These are phyloP conservation scores for Leucopsar rothschildi DNA, from an alignment of 2,113 vertebrate genomes.

Conservation along the genomic window DNA sequence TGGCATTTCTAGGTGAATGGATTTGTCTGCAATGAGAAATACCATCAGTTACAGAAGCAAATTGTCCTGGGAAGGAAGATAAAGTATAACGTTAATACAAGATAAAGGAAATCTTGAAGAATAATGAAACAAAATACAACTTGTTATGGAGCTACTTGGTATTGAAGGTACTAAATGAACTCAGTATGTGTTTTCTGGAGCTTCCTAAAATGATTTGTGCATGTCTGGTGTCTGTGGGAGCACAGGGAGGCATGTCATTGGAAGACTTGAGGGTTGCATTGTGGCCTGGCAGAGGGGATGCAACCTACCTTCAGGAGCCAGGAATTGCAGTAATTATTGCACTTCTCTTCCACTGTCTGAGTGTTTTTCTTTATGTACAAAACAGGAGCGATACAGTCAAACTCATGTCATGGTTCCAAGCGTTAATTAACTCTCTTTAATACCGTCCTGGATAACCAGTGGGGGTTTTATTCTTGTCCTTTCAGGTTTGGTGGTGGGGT, in stretches of 20 bases:
- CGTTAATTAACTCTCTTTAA: neutral
- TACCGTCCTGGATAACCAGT: neutral
- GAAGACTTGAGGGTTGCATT: neutral
- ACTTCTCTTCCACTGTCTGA: neutral
- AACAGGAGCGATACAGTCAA: neutral
- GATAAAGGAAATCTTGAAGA: neutral
- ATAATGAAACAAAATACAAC: neutral
- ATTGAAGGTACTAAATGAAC: neutral
- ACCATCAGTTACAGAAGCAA: neutral
- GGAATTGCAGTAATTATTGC: neutral
- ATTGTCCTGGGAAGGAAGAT: neutral
- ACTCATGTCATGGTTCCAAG: neutral
- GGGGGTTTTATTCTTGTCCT: neutral
- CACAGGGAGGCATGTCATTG: neutral
- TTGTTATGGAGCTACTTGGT: neutral
- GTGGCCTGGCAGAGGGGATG: neutral
- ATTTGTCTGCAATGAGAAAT: neutral
- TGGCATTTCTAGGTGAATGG: neutral
- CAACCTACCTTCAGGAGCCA: neutral
- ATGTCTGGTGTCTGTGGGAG: neutral
- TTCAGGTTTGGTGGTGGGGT: neutral
- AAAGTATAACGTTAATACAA: neutral
- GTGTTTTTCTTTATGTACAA: neutral
- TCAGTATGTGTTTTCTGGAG: neutral
- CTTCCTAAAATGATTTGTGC: neutral